A percentile compares a stretch with the other conserved stretches of the same genome.
phyloP scores from a whole-genome alignment of 2,888 invertebrate species.

The Fragum whitleyi region DNA sequence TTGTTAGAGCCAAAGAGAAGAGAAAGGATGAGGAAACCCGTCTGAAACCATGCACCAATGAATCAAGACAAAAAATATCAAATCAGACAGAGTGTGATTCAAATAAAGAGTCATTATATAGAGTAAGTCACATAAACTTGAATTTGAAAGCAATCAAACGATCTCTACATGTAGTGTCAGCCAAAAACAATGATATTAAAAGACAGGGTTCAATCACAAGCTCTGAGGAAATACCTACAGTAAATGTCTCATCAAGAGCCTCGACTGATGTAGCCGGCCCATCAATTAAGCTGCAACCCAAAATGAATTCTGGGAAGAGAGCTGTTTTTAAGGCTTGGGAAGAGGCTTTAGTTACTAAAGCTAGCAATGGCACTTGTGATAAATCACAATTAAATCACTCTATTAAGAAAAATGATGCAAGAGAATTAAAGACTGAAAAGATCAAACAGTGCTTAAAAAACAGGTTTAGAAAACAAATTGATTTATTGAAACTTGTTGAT shows the following conservation, averaged over 20 bases:
- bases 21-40: too few species aligned
- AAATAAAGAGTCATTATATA: neutral
- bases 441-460: neutral
- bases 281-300: neutral
- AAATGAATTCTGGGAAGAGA: neutral
- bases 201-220: neutral
- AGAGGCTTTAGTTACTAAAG: too few species aligned
- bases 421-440: too few species aligned
- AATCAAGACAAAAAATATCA: too few species aligned
- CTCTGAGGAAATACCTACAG: neutral
- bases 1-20: too few species aligned
- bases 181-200: neutral
- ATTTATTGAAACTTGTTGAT: neutral
- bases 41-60: too few species aligned
- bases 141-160: neutral
- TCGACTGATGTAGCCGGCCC: neutral
- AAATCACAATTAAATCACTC: neutral
- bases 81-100: too few species aligned
- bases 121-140: conserved; percentile 6
- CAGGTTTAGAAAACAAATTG: neutral
- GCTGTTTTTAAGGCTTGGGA: neutral
- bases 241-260: neutral
- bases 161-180: neutral
- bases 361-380: too few species aligned
- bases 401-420: too few species aligned